Conservation (phyloP, 2,797 vertebrate genomes). For the Cuculus canorus region DNA sequence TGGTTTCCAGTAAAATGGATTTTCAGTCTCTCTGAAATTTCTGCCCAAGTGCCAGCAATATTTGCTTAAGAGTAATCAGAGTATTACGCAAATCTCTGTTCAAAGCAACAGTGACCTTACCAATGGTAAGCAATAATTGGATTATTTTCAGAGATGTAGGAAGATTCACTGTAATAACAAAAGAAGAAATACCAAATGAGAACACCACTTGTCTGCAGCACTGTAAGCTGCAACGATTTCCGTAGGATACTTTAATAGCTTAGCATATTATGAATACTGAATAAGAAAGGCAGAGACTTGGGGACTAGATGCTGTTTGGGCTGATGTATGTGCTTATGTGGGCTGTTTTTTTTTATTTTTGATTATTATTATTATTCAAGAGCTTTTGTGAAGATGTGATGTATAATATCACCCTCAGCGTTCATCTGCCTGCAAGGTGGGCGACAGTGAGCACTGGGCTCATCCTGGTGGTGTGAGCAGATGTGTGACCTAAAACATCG, state of each 20-base stretch:
- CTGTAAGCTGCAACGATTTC: constrained; percentile 5
- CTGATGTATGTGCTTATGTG: background rate
- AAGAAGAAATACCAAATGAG: constrained; percentile 57
- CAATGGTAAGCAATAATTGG: constrained; percentile 60
- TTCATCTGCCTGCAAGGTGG: background rate
- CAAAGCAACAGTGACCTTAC: constrained; percentile 60
- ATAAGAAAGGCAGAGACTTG: background rate
- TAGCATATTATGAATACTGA: constrained; percentile 28
- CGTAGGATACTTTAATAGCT: background rate
- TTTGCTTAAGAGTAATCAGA: constrained; percentile 64
- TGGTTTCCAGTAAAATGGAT: constrained; percentile 53
- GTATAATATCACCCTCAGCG: background rate
- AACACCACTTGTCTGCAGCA: constrained; percentile 45
- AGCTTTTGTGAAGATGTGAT: background rate
- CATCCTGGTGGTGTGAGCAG: background rate
- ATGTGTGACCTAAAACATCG: background rate
- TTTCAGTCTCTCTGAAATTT: constrained; percentile 55
- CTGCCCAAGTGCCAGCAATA: constrained; percentile 41
- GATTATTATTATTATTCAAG: background rate
- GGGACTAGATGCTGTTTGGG: background rate
- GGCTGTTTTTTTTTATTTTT: background rate
- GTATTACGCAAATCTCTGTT: constrained; percentile 64
- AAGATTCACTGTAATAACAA: constrained; percentile 60
- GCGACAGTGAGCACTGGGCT: background rate
- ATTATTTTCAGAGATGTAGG: constrained; percentile 63